These are phyloP conservation scores for Drosophila vallismaia DNA, from an alignment of 2,888 invertebrate genomes.

Conservation along the genomic window DNA sequence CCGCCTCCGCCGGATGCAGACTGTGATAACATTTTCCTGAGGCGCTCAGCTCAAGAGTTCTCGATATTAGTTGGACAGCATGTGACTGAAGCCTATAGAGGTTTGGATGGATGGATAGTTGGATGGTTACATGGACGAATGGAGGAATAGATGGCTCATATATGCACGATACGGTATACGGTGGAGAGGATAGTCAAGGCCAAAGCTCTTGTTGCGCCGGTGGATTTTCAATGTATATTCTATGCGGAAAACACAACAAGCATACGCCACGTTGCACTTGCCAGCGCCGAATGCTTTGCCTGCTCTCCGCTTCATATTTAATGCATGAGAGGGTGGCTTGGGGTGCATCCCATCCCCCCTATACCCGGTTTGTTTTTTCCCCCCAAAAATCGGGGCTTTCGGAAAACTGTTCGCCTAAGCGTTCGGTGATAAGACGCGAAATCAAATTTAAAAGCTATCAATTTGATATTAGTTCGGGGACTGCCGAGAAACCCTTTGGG, in stretches of 20 bases:
- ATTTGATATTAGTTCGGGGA: constrained; percentile 76
- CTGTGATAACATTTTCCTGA: constrained; percentile 75
- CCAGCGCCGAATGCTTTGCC: constrained; percentile 58
- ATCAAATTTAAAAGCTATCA: constrained; percentile 83
- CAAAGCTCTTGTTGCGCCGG: constrained; percentile 30
- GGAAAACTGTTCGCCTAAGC: constrained; percentile 48
- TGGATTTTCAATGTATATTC: constrained; percentile 32
- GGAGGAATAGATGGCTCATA: neutral
- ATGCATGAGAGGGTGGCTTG: constrained; percentile 62
- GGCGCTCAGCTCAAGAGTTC: constrained; percentile 42
- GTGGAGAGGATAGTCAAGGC: constrained; percentile 24
- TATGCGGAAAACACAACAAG: constrained; percentile 42
- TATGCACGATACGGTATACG: constrained; percentile 1
- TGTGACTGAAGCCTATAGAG: constrained; percentile 27
- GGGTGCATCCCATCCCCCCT: constrained; percentile 27
- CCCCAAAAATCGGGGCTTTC: constrained; percentile 1
- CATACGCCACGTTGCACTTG: constrained; percentile 52
- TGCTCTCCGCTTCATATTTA: constrained; percentile 65
- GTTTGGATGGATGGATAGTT: constrained; percentile 7
- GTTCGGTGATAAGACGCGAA: constrained; percentile 76
- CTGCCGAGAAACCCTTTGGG: constrained; percentile 43
- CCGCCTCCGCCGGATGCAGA: constrained; percentile 70
- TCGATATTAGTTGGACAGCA: constrained; percentile 36
- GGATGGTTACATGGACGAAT: constrained; percentile 10
- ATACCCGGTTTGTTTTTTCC: neutral